Conservation (phyloP, 2,113 vertebrate genomes). For the Pionites leucogaster region DNA sequence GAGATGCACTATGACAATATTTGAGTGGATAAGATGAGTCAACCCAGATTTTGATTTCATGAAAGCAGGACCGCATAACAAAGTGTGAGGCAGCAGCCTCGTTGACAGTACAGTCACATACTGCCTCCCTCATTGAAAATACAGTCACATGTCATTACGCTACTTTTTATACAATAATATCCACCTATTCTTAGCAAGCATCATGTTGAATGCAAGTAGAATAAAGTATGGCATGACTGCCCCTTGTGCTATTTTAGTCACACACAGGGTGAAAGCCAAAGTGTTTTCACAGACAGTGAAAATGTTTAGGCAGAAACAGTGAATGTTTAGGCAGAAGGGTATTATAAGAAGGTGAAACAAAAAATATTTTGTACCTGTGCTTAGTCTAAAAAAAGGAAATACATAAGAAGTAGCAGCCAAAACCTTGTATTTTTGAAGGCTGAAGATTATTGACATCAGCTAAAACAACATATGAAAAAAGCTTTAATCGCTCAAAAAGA, state of each 20-base stretch:
- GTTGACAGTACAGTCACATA: constrained; percentile 5
- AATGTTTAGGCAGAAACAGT: not conserved
- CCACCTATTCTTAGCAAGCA: constrained; percentile 34
- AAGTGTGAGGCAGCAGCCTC: not conserved
- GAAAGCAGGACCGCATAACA: not conserved
- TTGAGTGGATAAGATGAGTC: constrained; percentile 13
- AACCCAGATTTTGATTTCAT: not conserved
- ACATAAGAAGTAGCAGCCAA: not conserved
- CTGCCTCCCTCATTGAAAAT: constrained; percentile 25
- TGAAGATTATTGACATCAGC: not conserved
- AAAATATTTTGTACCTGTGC: not conserved
- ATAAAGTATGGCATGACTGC: not conserved
- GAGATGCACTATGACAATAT: not conserved
- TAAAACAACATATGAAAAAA: not conserved
- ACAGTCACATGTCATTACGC: constrained; percentile 45
- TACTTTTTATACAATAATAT: constrained; percentile 41
- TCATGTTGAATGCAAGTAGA: not conserved
- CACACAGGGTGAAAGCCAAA: not conserved
- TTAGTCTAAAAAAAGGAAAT: not conserved
- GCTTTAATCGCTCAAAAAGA: not conserved
- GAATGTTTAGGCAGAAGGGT: not conserved
- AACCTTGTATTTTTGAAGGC: not conserved
- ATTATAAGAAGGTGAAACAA: not conserved
- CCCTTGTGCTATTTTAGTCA: constrained; percentile 28
- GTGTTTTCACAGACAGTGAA: not conserved